phyloP scores from a whole-genome alignment of 2,797 vertebrate genomes.

The Hippoglossus hippoglossus region DNA sequence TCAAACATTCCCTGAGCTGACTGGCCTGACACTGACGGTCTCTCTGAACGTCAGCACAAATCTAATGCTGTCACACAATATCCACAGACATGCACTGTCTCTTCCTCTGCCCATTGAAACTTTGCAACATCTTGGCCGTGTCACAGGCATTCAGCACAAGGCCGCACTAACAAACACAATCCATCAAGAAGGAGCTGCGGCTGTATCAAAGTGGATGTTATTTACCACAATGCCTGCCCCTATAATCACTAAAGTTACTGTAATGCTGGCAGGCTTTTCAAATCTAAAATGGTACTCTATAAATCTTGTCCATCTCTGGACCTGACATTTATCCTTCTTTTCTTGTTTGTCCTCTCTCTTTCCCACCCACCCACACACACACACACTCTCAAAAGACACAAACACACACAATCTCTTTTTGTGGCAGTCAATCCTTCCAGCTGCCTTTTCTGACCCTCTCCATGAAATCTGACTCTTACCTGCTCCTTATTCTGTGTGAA shows the following conservation, averaged over 20 bases:
- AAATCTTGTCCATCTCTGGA: constrained; percentile 74
- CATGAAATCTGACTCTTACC: constrained; percentile 34
- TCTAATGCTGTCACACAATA: constrained; percentile 31
- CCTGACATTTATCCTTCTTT: constrained; percentile 58
- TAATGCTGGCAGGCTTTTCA: constrained; percentile 80
- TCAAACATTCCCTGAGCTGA: constrained; percentile 15
- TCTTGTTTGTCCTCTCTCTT: constrained; percentile 15
- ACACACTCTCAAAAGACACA: not conserved
- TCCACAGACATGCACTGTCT: not conserved
- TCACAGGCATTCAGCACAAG: constrained; percentile 27
- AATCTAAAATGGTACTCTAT: constrained; percentile 77
- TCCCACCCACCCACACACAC: constrained; percentile 9
- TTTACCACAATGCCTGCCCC: constrained; percentile 73
- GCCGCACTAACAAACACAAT: constrained; percentile 70
- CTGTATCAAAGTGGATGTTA: constrained; percentile 79
- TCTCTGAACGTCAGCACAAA: constrained; percentile 28
- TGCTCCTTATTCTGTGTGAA: constrained; percentile 36
- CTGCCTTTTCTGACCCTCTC: constrained; percentile 33
- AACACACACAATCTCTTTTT: not conserved
- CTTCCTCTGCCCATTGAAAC: constrained; percentile 8
- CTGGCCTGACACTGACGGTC: constrained; percentile 26
- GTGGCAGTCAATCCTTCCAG: constrained; percentile 25
- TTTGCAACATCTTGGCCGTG: constrained; percentile 29
- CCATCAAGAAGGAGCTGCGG: constrained; percentile 72
- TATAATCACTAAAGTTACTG: constrained; percentile 81